A percentile compares a stretch with the other conserved stretches of the same genome.
These are phyloP conservation scores for Plusia festucae DNA, from an alignment of 2,888 invertebrate species.

Conservation along the genomic window DNA sequence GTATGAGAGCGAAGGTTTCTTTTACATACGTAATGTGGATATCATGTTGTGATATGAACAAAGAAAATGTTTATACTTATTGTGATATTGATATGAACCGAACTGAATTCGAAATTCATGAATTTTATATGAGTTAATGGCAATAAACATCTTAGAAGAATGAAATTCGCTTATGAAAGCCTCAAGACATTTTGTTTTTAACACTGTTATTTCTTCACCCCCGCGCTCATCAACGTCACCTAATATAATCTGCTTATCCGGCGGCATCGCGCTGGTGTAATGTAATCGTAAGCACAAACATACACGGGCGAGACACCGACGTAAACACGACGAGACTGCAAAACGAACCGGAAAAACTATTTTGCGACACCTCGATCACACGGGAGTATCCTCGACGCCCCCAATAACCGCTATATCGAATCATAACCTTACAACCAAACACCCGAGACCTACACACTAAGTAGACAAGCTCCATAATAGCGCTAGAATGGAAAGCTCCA, in stretches of 20 bases:
- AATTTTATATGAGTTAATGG: not conserved
- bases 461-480: conserved; percentile 27
- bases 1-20: conserved; percentile 20
- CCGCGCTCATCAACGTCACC: conserved; percentile 23
- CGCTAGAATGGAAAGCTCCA: conserved; percentile 41
- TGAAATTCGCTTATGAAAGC: not conserved
- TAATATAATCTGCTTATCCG: conserved; percentile 23
- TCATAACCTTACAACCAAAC: conserved; percentile 66
- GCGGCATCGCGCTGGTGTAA: not conserved
- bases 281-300: conserved; percentile 17
- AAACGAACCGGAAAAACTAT: conserved; percentile 80
- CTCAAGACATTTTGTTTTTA: conserved; percentile 5
- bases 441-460: conserved; percentile 39
- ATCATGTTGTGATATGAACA: not conserved
- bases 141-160: not conserved
- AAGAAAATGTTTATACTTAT: not conserved
- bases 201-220: conserved; percentile 16
- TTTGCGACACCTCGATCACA: conserved; percentile 78
- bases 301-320: conserved; percentile 31
- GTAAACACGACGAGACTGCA: conserved; percentile 63
- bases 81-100: not conserved
- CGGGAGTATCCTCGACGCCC: conserved; percentile 69
- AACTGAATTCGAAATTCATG: not conserved
- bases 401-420: conserved; percentile 82
- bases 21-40: conserved; percentile 6